Percentiles rank a stretch among this genome's conserved stretches.
Evolutionary conservation across 2,113 vertebrate genomes (phyloP).

Genomic region (Malaclemys terrapin): DNA sequence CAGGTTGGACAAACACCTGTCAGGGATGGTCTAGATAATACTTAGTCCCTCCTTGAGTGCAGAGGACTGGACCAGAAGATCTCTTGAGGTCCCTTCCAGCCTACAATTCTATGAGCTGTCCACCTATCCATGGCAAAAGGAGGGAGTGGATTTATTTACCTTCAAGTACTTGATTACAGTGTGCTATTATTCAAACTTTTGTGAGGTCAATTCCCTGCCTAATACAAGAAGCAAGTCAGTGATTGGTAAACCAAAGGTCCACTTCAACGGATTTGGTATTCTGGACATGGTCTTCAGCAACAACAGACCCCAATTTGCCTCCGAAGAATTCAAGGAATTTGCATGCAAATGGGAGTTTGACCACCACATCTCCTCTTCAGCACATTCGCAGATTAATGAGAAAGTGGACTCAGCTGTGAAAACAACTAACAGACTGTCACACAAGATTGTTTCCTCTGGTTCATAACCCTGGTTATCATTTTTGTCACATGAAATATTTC

Average conservation of each 20-base stretch:
- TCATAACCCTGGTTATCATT: not conserved
- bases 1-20: no score
- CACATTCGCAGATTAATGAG: not conserved
- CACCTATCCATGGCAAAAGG: not conserved
- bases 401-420: not conserved
- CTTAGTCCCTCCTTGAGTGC: no score
- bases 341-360: not conserved
- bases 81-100: no score
- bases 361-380: not conserved
- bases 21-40: no score
- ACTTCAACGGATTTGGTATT: not conserved
- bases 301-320: not conserved
- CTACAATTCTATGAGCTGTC: not conserved
- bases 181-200: not conserved
- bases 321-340: not conserved
- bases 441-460: not conserved
- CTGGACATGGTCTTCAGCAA: not conserved
- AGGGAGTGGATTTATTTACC: not conserved
- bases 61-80: no score
- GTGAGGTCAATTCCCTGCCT: not conserved
- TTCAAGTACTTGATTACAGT: not conserved
- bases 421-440: not conserved
- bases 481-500: not conserved
- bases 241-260: not conserved
- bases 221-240: not conserved